phyloP scores from a whole-genome alignment of 2,797 vertebrate genomes.

The Pagetopsis macropterus region DNA sequence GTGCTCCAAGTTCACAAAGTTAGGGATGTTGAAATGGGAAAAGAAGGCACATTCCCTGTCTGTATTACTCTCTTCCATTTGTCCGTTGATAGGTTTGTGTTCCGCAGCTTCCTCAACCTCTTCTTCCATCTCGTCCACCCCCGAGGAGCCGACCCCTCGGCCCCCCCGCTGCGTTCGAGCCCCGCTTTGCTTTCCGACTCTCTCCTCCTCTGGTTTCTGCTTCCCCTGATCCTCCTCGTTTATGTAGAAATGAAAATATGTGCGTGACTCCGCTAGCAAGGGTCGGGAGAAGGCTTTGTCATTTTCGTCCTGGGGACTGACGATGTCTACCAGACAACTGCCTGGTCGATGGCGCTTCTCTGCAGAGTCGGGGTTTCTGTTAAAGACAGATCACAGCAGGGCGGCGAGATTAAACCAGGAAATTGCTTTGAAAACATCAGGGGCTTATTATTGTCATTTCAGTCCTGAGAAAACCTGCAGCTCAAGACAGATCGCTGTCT shows the following conservation, averaged over 20 bases:
- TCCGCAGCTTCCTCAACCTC: conserved; percentile 36
- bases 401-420: not conserved
- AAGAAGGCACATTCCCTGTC: conserved; percentile 81
- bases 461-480: not conserved
- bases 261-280: conserved; percentile 80
- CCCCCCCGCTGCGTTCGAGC: conserved; percentile 8
- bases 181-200: conserved; percentile 40
- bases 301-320: conserved; percentile 63
- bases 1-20: conserved; percentile 90
- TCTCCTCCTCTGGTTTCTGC: conserved; percentile 62
- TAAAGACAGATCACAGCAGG: not conserved
- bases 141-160: conserved; percentile 17
- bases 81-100: conserved; percentile 47
- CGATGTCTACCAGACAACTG: conserved; percentile 84
- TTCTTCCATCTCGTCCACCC: conserved; percentile 51
- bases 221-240: conserved; percentile 83
- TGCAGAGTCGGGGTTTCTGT: conserved; percentile 85
- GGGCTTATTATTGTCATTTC: not conserved
- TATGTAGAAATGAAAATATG: conserved; percentile 90
- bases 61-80: conserved; percentile 57
- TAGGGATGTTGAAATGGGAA: conserved; percentile 90
- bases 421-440: not conserved
- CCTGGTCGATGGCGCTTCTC: conserved; percentile 85
- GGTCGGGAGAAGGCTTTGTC: conserved; percentile 85
- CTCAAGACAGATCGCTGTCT: not conserved